Percentiles rank a stretch among this genome's conserved stretches.
These are phyloP conservation scores for Brassicogethes aeneus DNA, from an alignment of 2,888 invertebrate genomes.

Conservation along the genomic window DNA sequence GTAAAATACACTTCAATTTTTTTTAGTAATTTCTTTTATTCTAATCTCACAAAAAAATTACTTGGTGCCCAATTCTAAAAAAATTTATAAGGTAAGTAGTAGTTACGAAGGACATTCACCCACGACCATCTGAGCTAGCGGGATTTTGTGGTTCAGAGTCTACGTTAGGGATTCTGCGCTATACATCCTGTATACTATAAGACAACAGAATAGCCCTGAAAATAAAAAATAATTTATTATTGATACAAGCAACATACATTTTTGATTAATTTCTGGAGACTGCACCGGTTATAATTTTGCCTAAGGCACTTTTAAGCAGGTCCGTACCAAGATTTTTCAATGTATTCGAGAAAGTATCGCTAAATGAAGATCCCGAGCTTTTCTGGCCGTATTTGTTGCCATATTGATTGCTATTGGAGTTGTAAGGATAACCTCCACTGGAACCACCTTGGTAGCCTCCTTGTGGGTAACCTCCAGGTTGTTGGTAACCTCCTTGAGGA, in stretches of 20 bases:
- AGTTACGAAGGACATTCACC: no score
- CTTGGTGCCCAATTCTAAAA: no score
- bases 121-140: no score
- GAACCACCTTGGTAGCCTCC: conserved; percentile 13
- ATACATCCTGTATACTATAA: conserved; percentile 13
- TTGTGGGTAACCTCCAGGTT: conserved; percentile 17
- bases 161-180: no score
- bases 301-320: conserved; percentile 33
- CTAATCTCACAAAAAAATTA: no score
- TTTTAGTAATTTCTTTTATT: no score
- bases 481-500: conserved; percentile 23
- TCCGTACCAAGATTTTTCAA: conserved; percentile 38
- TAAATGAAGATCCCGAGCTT: conserved; percentile 25
- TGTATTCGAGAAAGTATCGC: conserved; percentile 33
- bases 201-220: conserved; percentile 39
- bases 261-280: conserved; percentile 5
- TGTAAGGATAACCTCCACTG: conserved; percentile 19
- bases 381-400: conserved; percentile 14
- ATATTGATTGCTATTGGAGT: conserved; percentile 8
- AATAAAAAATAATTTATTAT: conserved; percentile 25
- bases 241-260: conserved; percentile 5
- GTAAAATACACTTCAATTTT: no score
- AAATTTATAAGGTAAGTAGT: no score
- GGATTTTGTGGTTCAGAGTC: no score
- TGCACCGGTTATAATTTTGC: conserved; percentile 21